A percentile compares a stretch with the other conserved stretches of the same genome.
Conservation (phyloP, 2,888 invertebrate species). For the Drosophila planitibia region DNA sequence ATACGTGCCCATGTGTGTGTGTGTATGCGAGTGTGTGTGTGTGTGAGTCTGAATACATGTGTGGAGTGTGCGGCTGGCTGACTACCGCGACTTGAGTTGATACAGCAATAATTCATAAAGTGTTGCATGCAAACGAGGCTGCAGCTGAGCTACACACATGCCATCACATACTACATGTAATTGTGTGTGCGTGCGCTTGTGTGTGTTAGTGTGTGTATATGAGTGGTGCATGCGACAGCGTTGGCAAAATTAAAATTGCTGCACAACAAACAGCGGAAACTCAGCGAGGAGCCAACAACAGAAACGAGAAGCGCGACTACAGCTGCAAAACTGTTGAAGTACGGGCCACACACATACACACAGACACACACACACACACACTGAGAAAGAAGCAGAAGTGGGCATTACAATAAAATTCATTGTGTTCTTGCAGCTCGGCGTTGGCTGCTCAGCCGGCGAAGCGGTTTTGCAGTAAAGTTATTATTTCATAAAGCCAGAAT, state of each 20-base stretch:
- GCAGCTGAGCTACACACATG: conserved; percentile 65
- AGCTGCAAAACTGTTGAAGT: conserved; percentile 41
- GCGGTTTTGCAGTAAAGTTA: conserved; percentile 77
- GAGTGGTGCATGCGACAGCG: conserved; percentile 72
- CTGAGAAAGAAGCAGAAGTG: background rate
- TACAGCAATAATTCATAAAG: conserved; percentile 82
- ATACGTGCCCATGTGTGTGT: conserved; percentile 71
- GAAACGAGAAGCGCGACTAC: conserved; percentile 34
- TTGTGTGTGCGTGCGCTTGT: background rate
- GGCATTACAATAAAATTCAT: conserved; percentile 68
- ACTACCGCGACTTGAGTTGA: conserved; percentile 80
- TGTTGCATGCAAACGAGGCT: conserved; percentile 82
- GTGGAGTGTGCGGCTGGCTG: conserved; percentile 62
- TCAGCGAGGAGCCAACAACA: conserved; percentile 65
- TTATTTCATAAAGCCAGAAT: conserved; percentile 83
- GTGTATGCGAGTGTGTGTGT: conserved; percentile 4
- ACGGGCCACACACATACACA: conserved; percentile 4
- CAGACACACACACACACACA: background rate
- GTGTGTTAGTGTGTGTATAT: conserved; percentile 21
- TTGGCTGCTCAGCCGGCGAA: conserved; percentile 61
- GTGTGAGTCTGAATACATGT: conserved; percentile 20
- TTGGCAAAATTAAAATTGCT: conserved; percentile 80
- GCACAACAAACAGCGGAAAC: conserved; percentile 81
- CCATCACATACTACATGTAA: conserved; percentile 15
- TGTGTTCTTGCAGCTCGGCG: conserved; percentile 73